phyloP scores from a whole-genome alignment of 2,113 vertebrate species.

The Ramphastos sulfuratus region DNA sequence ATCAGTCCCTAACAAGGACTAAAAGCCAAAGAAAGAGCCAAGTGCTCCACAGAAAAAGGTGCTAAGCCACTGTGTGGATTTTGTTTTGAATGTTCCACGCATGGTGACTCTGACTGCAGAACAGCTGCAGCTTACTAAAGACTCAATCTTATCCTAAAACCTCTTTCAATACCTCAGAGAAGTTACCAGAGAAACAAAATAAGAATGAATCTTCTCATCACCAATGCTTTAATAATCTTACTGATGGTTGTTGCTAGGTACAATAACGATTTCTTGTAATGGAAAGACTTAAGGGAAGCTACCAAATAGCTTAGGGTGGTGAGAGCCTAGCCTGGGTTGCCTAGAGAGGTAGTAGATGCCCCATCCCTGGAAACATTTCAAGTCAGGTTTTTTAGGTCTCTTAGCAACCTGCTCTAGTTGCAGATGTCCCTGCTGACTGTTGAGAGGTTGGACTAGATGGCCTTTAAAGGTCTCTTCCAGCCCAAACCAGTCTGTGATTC shows the following conservation, averaged over 20 bases:
- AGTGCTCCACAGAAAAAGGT: not conserved
- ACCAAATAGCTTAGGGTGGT: not conserved
- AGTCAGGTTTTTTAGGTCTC: too few relatives aligned
- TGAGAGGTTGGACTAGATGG: too few relatives aligned
- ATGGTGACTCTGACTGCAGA: not conserved
- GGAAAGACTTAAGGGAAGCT: not conserved
- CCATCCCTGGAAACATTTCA: too few relatives aligned
- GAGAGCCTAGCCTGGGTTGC: too few relatives aligned
- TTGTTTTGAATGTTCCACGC: not conserved
- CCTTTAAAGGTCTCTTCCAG: too few relatives aligned
- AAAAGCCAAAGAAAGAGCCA: slow-evolving; percentile 2
- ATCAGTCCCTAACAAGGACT: not conserved
- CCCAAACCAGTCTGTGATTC: too few relatives aligned
- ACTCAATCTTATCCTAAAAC: not conserved
- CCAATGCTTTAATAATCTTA: not conserved
- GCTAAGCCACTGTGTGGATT: not conserved
- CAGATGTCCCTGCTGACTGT: too few relatives aligned
- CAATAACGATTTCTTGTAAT: not conserved
- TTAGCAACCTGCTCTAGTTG: too few relatives aligned
- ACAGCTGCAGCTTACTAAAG: not conserved
- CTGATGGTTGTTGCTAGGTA: not conserved
- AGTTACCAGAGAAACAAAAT: not conserved
- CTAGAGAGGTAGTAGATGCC: too few relatives aligned
- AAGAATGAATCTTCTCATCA: not conserved
- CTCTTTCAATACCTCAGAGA: not conserved